Evolutionary conservation across 2,113 vertebrate species (phyloP), one percentile per base, ranked within the genome.

Genomic region (Myodes glareolus): DNA sequence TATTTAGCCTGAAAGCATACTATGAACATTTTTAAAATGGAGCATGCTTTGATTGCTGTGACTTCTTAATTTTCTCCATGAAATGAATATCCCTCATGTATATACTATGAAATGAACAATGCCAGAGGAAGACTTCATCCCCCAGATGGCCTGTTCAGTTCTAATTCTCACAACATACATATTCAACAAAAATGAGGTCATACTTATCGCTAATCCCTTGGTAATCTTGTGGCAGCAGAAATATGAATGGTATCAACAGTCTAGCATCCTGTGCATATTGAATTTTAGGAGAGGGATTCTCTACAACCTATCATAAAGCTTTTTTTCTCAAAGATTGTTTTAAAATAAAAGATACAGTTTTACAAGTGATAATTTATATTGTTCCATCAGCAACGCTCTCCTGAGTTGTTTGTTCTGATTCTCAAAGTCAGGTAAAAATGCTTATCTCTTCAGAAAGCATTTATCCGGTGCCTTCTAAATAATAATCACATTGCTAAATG

Each of bases 51-150:
- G 97, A 96, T 98, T 95, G 70, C 93, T 97, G 72, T 97, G 91
- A 92, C 94, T 97, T 96, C 86, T 96, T 97, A 98, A 95, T 94
- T 98, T 96, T 97, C 94, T 92, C 94, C 95, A 92, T 95, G 81
- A 96, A 97, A 98, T 91, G 90, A 97, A 33, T 95, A 97, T 70
- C 96, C 42, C 25, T 70, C 82, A 7, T 0, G 39, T 58, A 77
- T 61, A 97, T 87, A 77, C 76, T 90, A 25, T 75, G 75, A 87
- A 97, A 97, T 95, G 85, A 90, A 94, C n/a, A 96, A 96, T 85
- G 72, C 94, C 97, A 85, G 88, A 91, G 96, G 94, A 93, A 90
- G 52, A 97, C 77, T 94, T 68, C 95, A 86, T 77, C 89, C 29
- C 31, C 93, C 92, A 96, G 75, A 92, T 88, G 94, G 76, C 68